Base-by-base conservation (phyloP, 2,888 invertebrate species). In the Ferrisia virgata region DNA sequence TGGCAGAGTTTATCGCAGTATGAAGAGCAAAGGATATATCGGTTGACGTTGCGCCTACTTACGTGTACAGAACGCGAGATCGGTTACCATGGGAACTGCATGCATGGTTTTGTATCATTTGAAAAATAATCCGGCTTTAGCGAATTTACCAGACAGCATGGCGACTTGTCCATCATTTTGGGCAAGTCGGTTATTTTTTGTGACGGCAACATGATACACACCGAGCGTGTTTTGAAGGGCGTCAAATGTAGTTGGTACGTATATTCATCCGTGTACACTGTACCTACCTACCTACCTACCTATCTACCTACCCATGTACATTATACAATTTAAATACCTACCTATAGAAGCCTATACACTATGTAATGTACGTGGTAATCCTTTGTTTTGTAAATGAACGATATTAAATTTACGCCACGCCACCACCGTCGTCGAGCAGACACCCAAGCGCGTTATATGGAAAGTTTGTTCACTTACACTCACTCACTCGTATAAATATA, bases 111-210 rank as follows among this genome's bases (percentile, higher is more conserved):
- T 64, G 64, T 64, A 64, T 64, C 64, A 31, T 64, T 64, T 28
- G 64, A 64, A 64, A 64, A 64, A 64, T 64, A 64, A 64, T 64
- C 64, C 64, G 64, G 64, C 64, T 64, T 64, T 64, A 64, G 64
- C 25, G 64, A 64, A 64, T 64, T 64, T 64, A 64, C 64, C 64
- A 64, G 64, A 64, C 64, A 64, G 64, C 64, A 64, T 64, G 64
- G 64, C 64, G 64, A 64, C 64, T 64, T 64, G 64, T 64, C 64
- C 64, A 64, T 64, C 64, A 64, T 64, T 64, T 64, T 64, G 28
- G 64, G 64, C 64, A 28, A 64, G 28, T 64, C 9, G 2, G 64
- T 28, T 28, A 0, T 15, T 64, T 64, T 64, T 64, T 28, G 25
- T 15, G 13, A 64, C 64, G 13, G 13, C 58, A 25, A 64, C 28